phyloP scores from a whole-genome alignment of 2,888 invertebrate species.

The Leptinotarsa rubiginosa region DNA sequence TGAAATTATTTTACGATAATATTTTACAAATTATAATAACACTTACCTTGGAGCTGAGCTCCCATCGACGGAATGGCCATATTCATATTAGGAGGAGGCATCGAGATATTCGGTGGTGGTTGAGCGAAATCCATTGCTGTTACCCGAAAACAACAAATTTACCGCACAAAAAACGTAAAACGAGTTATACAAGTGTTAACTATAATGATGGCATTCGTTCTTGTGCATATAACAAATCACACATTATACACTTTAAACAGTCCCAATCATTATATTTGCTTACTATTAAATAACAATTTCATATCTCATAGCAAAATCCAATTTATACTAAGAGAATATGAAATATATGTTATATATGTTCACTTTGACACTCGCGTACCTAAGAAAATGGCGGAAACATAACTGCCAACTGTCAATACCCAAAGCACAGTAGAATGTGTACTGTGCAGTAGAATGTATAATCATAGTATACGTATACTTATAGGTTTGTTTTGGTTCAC shows the following conservation, averaged over 20 bases:
- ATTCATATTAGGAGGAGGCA: constrained; percentile 60
- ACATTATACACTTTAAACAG: too few relatives aligned
- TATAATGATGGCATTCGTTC: neutral
- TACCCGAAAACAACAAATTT: neutral
- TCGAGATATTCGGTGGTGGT: constrained; percentile 68
- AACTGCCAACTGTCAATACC: neutral
- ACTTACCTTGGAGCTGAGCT: constrained; percentile 52
- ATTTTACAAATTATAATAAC: neutral
- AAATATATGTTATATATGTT: constrained; percentile 6
- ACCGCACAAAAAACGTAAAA: constrained; percentile 1
- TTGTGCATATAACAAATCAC: neutral
- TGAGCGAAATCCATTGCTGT: constrained; percentile 62
- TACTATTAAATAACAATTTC: too few relatives aligned
- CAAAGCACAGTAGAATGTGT: too few relatives aligned
- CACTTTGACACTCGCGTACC: constrained; percentile 6
- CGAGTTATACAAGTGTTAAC: neutral
- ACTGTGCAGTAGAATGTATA: too few relatives aligned
- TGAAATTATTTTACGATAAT: neutral
- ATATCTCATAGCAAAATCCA: too few relatives aligned
- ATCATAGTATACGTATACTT: too few relatives aligned
- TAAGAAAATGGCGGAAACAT: neutral
- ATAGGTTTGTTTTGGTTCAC: too few relatives aligned
- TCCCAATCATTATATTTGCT: neutral
- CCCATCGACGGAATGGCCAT: constrained; percentile 46
- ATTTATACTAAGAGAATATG: too few relatives aligned